Evolutionary conservation across 1,140 invertebrate species (phyloP), one percentile per base, ranked within the genome.

Genomic region (Branchinecta lindahli): DNA sequence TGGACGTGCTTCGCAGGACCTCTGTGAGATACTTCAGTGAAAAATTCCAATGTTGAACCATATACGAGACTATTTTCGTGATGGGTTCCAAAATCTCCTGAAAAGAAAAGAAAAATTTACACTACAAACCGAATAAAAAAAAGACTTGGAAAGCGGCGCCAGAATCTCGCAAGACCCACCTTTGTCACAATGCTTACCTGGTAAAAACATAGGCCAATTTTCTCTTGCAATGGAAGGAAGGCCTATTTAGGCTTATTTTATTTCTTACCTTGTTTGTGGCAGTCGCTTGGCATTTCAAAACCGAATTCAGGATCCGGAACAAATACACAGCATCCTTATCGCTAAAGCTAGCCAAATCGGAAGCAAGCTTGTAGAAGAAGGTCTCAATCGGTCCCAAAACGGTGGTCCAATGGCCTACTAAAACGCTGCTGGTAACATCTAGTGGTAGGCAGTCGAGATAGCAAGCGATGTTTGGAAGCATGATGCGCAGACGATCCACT

Each of bases 401-500:
- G 33, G 85, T 84, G 70, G 85, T 85, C 88, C 94, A 97, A 21
- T 75, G 74, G 1, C 74, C 61, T 21, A 85, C 83, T 0, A 81
- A 77, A 15, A 84, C 82, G 0, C 86, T 86, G 18, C 88, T 82
- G 12, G 85, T 85, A 6, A 87, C 87, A 77, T 97, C 94, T 70
- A 92, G 79, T 7, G 92, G 88, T 46, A 98, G 82, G 80, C 90
- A 94, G 75, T 95, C 92, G 76, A 98, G 83, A 80, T 98, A 98
- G 75, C 86, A 88, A 3, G 93, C 88, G 74, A 98, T 86, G 80
- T 99, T 99, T 73, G 86, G 84, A 45, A 96, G 79, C 66, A 95
- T 88, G 65, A 84, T 83, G 5, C 85, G 83, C 44, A 91, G 74
- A 61, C 84, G 83, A 72, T 94, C 92, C 44, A 85, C 80, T 5